Evolutionary conservation across 2,113 vertebrate species (phyloP).

Genomic region (Elachura formosa): DNA sequence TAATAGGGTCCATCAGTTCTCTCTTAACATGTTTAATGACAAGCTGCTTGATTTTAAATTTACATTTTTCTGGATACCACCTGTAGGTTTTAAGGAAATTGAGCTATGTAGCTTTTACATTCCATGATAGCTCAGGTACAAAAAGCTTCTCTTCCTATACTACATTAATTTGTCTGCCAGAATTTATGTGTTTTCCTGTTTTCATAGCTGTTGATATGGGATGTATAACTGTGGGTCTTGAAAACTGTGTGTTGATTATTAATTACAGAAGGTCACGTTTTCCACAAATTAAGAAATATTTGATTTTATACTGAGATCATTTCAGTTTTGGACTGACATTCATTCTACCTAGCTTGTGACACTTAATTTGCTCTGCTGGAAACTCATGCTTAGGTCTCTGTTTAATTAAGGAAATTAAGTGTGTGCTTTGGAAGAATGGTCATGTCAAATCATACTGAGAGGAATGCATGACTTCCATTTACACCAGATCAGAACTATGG

Average conservation of each 20-base stretch:
- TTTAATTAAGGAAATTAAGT: neutral
- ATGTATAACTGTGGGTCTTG: neutral
- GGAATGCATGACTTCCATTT: neutral
- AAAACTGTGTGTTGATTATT: neutral
- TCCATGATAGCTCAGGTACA: neutral
- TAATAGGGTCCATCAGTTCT: neutral
- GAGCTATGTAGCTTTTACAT: neutral
- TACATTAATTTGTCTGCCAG: neutral
- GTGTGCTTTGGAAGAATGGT: neutral
- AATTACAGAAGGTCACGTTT: neutral
- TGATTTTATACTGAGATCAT: neutral
- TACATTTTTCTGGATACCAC: neutral
- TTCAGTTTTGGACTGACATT: neutral
- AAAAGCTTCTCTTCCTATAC: neutral
- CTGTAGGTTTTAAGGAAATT: neutral
- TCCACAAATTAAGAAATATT: neutral
- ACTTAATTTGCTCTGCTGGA: neutral
- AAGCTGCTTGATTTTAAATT: neutral
- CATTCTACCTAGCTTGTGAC: neutral
- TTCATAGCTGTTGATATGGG: neutral
- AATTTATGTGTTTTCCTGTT: neutral
- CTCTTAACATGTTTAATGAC: neutral
- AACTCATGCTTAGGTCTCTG: neutral
- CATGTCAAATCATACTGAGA: neutral
- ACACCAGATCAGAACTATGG: neutral